Conservation (phyloP, 2,113 vertebrate species). For the Bothrops jararaca region DNA sequence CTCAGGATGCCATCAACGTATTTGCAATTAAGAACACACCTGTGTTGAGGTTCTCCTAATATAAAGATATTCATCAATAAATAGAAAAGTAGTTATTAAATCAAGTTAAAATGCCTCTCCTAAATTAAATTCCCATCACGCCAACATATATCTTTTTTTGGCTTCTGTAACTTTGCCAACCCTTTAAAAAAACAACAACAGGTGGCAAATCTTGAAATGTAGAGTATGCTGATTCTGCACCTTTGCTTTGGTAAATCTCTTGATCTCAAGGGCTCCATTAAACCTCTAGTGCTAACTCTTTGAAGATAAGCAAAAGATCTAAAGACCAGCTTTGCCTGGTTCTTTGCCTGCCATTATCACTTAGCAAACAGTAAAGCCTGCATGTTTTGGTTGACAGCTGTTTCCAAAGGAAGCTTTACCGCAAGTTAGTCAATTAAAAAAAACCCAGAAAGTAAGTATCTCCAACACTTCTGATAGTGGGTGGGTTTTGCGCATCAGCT, state of each 20-base stretch:
- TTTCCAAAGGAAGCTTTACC: not conserved
- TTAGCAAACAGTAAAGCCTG: not conserved
- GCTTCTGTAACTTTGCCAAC: not conserved
- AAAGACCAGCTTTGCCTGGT: not conserved
- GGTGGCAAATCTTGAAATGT: not conserved
- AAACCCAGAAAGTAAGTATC: not conserved
- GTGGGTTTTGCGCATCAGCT: not conserved
- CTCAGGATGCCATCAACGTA: not conserved
- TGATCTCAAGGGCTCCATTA: conserved; percentile 3
- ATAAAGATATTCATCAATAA: not conserved
- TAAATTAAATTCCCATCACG: not conserved
- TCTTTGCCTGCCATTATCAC: not conserved
- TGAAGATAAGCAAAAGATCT: not conserved
- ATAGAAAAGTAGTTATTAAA: not conserved
- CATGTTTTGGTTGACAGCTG: not conserved
- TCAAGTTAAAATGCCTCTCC: not conserved
- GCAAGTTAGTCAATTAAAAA: not conserved
- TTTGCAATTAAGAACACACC: not conserved
- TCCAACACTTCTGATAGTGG: not conserved
- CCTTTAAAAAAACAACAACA: not conserved
- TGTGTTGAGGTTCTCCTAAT: not conserved
- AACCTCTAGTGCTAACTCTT: not conserved
- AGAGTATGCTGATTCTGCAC: not conserved
- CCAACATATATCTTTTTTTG: not conserved
- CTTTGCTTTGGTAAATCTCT: not conserved